Evolutionary conservation across 2,113 vertebrate genomes (phyloP).

Genomic region (Raja brachyura): DNA sequence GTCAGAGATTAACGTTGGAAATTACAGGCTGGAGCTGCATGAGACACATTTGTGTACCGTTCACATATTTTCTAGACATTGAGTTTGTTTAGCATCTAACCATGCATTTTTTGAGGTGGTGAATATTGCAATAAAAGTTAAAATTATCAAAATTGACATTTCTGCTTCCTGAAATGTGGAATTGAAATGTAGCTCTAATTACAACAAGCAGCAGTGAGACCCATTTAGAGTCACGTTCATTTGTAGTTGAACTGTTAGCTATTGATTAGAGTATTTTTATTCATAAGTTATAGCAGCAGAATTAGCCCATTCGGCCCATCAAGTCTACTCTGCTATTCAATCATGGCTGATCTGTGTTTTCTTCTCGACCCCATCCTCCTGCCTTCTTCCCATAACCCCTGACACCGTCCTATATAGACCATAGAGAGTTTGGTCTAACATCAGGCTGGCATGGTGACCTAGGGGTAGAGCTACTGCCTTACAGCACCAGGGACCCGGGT

Average conservation of each 20-base stretch:
- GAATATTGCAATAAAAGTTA: neutral
- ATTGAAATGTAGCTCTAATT: neutral
- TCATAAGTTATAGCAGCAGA: too few relatives aligned
- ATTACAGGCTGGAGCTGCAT: neutral
- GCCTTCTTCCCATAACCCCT: too few relatives aligned
- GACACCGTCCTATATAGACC: too few relatives aligned
- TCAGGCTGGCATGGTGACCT: too few relatives aligned
- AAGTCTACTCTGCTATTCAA: too few relatives aligned
- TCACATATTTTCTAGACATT: neutral
- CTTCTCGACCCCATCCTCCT: too few relatives aligned
- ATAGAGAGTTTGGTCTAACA: too few relatives aligned
- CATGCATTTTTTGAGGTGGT: neutral
- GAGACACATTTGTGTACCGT: neutral
- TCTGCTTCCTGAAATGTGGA: neutral
- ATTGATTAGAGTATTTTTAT: neutral
- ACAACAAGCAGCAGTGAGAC: neutral
- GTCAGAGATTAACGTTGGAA: neutral
- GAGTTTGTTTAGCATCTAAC: neutral
- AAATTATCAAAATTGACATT: neutral
- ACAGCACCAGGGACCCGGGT: too few relatives aligned
- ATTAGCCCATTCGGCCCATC: too few relatives aligned
- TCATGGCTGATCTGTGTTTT: too few relatives aligned
- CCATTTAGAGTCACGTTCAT: neutral
- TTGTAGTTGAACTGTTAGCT: neutral
- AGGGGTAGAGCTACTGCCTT: too few relatives aligned